phyloP scores from a whole-genome alignment of 1,140 invertebrate genomes.

The Drosophila varians region DNA sequence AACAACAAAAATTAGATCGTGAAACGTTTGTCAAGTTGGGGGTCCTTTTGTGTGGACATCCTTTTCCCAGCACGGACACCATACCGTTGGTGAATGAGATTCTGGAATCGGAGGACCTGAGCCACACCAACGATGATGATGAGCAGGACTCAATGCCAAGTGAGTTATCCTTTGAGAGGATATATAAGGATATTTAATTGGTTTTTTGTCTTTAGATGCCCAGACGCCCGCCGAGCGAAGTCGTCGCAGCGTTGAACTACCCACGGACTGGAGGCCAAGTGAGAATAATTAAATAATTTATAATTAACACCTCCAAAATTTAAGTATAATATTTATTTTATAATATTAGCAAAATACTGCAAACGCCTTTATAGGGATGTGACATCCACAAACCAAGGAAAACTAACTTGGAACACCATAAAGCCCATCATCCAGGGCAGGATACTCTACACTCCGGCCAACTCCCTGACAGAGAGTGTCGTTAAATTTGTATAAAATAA shows the following conservation, averaged over 20 bases:
- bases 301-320: neutral
- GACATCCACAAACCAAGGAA: constrained; percentile 85
- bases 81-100: constrained; percentile 84
- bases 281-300: constrained; percentile 9
- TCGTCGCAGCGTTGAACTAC: constrained; percentile 8
- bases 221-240: too few species aligned
- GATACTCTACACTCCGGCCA: constrained; percentile 86
- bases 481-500: constrained; percentile 84
- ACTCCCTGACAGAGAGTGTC: constrained; percentile 84
- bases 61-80: constrained; percentile 83
- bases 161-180: constrained; percentile 65
- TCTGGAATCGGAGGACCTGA: constrained; percentile 85
- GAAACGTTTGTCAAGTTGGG: constrained; percentile 84
- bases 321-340: neutral
- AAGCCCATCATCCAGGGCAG: constrained; percentile 87
- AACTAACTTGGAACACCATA: constrained; percentile 88
- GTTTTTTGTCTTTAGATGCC: constrained; percentile 23
- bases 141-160: constrained; percentile 87
- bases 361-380: constrained; percentile 86
- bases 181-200: neutral
- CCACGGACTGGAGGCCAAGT: constrained; percentile 51
- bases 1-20: constrained; percentile 55
- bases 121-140: constrained; percentile 80
- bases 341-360: constrained; percentile 85
- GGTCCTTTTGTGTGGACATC: constrained; percentile 86